Evolutionary conservation across 1,140 invertebrate genomes (phyloP), one percentile per base, ranked within the genome.

Genomic region (Bactericera cockerelli): DNA sequence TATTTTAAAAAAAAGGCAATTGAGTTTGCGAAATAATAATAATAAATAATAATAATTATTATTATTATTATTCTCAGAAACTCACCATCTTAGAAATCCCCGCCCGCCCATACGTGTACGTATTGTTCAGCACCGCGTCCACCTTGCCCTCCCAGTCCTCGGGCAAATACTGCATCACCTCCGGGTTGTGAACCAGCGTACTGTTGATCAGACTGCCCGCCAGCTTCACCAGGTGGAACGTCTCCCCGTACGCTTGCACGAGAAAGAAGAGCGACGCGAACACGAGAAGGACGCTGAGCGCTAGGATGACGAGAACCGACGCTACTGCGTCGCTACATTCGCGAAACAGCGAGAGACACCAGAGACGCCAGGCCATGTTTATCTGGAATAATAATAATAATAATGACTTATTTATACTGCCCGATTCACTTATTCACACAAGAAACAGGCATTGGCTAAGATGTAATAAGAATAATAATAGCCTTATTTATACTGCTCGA

Each of bases 181-280:
- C 90, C 25, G 89, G 87, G 74, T 94, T 86, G 70, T 89, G 82
- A 11, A 88, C 85, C 22, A 93, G 79, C 11, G 90, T 93, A 64
- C 84, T 82, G 74, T 97, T 96, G 11, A 97, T 78, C 13, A 97
- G 76, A 71, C 90, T 90, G 56, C 88, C 86, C 24, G 84, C 84
- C 39, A 96, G 77, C 71, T 91, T 85, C 21, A 96, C 81, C 25
- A 98, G 77, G 67, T 95, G 89, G 68, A 97, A 86, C 21, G 89
- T 91, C 76, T 98, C 95, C 13, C 86, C 87, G 70, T 98, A 97
- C 59, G 96, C 82, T 87, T 96, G 72, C 61, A 82, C 74, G 22
- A 76, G 73, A 63, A 82, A 75, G 59, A 83, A 81, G 59, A 80
- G 74, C 21, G 76, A 70, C 19, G 71, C 67, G 25, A 75, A 72